Percentiles rank a stretch among this genome's conserved stretches.
Evolutionary conservation across 2,797 vertebrate genomes (phyloP).

Genomic region (Euthynnus affinis): DNA sequence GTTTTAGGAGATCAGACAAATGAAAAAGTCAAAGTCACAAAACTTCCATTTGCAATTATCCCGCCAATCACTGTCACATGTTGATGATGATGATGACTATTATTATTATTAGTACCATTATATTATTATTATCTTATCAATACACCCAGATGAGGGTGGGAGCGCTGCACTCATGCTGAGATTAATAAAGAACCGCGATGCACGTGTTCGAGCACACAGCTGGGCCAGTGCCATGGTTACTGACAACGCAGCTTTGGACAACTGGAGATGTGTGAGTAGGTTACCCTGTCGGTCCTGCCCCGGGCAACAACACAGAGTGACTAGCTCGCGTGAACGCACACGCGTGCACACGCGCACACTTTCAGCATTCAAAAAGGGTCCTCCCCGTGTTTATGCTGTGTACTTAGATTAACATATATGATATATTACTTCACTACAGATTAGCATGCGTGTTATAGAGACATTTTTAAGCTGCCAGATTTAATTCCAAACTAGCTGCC

Average conservation of each 20-base stretch:
- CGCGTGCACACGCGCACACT: neutral
- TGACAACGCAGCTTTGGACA: slow-evolving; percentile 71
- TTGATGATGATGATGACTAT: neutral
- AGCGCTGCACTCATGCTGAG: slow-evolving; percentile 40
- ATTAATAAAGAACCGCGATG: slow-evolving; percentile 58
- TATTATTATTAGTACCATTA: neutral
- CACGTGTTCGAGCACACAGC: slow-evolving; percentile 82
- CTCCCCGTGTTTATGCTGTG: neutral
- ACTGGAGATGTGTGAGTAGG: slow-evolving; percentile 55
- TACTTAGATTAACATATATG: neutral
- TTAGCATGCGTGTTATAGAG: neutral
- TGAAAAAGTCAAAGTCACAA: neutral
- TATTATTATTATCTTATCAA: neutral
- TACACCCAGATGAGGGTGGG: slow-evolving; percentile 17
- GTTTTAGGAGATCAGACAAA: neutral
- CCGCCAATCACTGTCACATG: neutral
- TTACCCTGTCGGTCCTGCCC: slow-evolving; percentile 41
- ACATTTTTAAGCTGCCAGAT: too few species aligned
- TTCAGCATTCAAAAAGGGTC: neutral
- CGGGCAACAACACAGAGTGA: slow-evolving; percentile 27
- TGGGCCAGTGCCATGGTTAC: slow-evolving; percentile 84
- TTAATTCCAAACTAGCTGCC: neutral
- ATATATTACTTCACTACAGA: neutral
- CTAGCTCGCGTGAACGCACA: slow-evolving; percentile 2
- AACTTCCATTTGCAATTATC: neutral